Conservation (phyloP, 30 jellyfish, hydroid and myxozoan genomes). For the Clytia hemisphaerica region DNA sequence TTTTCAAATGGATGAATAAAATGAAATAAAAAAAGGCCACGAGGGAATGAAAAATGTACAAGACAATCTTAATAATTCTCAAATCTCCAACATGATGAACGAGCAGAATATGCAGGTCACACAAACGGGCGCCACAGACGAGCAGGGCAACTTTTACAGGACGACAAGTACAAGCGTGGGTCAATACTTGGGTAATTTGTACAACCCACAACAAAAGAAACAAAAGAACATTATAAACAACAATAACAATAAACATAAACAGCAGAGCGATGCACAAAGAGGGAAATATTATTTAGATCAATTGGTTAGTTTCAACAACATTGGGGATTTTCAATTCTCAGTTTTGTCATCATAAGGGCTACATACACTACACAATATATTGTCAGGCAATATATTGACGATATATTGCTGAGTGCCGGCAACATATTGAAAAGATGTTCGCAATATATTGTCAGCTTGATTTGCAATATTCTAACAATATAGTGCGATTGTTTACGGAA, state of each 20-base stretch:
- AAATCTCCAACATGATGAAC: no score
- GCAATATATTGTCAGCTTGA: neutral
- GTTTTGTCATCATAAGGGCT: neutral
- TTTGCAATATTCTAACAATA: neutral
- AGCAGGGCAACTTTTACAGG: neutral
- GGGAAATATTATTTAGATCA: conserved; percentile 15
- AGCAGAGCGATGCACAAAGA: conserved; percentile 9
- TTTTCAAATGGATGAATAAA: no score
- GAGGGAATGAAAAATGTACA: no score
- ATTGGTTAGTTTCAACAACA: conserved; percentile 10
- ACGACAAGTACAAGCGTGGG: conserved; percentile 15
- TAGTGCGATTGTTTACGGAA: no score
- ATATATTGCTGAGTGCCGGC: neutral
- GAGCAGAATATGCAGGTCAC: no score
- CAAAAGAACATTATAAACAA: no score
- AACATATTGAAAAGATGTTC: neutral
- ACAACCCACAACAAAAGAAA: no score
- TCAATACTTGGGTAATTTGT: neutral
- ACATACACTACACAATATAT: neutral
- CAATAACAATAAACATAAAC: no score
- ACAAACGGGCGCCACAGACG: no score
- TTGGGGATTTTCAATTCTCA: no score
- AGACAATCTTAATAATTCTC: no score
- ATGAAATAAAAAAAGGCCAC: no score
- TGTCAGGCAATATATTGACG: neutral